Percentiles rank a stretch among this genome's conserved stretches.
phyloP scores from a whole-genome alignment of 2,888 invertebrate species.

The Ectemnius cavifrons region DNA sequence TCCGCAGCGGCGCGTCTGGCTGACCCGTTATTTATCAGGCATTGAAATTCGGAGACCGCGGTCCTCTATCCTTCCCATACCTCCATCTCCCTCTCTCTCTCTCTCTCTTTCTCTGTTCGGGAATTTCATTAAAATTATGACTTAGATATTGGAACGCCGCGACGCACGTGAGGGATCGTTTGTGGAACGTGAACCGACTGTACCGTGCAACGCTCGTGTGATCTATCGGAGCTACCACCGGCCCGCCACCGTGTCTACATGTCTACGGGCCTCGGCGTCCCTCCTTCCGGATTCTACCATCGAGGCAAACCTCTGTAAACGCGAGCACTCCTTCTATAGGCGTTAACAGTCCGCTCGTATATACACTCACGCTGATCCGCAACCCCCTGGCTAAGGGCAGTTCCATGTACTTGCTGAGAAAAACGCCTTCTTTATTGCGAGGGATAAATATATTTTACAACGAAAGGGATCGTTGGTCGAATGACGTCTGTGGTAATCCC shows the following conservation, averaged over 20 bases:
- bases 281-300: no score
- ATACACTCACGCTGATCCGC: background rate
- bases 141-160: slow-evolving; percentile 73
- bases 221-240: background rate
- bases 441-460: slow-evolving; percentile 56
- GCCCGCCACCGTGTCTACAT: background rate
- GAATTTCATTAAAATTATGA: slow-evolving; percentile 77
- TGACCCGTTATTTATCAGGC: slow-evolving; percentile 67
- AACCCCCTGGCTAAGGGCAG: no score
- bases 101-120: slow-evolving; percentile 24
- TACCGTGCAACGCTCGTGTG: background rate
- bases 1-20: slow-evolving; percentile 15
- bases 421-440: slow-evolving; percentile 36
- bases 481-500: slow-evolving; percentile 44
- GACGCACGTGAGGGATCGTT: slow-evolving; percentile 69
- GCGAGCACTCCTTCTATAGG: slow-evolving; percentile 1
- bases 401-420: slow-evolving; percentile 1
- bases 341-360: background rate
- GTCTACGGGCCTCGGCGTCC: background rate
- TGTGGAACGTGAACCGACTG: slow-evolving; percentile 64
- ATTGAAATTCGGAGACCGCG: slow-evolving; percentile 72
- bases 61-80: slow-evolving; percentile 25
- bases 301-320: background rate
- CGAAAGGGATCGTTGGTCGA: slow-evolving; percentile 44
- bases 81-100: no score